A percentile compares a stretch with the other conserved stretches of the same genome.
These are phyloP conservation scores for Cynopterus sphinx DNA, from an alignment of 2,797 vertebrate species.

Conservation along the genomic window DNA sequence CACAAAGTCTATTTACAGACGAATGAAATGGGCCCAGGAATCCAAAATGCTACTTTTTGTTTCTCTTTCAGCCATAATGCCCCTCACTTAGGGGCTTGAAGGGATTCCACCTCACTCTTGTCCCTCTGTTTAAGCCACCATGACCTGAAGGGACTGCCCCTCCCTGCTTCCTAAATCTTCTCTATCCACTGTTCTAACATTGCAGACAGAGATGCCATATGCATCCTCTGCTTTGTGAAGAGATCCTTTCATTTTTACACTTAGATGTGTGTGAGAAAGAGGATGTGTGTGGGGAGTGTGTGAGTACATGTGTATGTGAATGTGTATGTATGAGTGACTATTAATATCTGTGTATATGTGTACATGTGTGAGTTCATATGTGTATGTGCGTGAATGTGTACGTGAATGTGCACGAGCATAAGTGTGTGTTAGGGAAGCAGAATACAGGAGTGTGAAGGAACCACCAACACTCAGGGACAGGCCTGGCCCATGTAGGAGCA, in stretches of 20 bases:
- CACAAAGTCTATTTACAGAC: not conserved
- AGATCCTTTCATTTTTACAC: not conserved
- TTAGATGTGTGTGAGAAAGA: not conserved
- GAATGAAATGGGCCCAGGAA: too few species aligned
- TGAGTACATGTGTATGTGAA: not conserved
- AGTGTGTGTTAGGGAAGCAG: not conserved
- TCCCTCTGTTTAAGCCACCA: not conserved
- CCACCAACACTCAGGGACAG: not conserved
- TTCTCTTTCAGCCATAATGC: not conserved
- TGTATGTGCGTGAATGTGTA: not conserved
- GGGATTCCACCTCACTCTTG: not conserved
- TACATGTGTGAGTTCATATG: not conserved
- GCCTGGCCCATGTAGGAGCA: not conserved
- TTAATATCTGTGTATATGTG: not conserved
- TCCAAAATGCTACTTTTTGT: not conserved
- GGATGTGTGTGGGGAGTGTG: not conserved
- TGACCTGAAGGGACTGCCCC: too few species aligned
- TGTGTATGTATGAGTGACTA: not conserved
- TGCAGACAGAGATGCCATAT: not conserved
- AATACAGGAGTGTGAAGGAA: accelerated
- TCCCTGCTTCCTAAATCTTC: not conserved
- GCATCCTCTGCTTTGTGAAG: not conserved
- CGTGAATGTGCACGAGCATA: not conserved
- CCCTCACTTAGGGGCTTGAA: not conserved
- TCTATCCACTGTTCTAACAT: not conserved